These are phyloP conservation scores for Oreotrochilus melanogaster DNA, from an alignment of 2,113 vertebrate species.

Conservation along the genomic window DNA sequence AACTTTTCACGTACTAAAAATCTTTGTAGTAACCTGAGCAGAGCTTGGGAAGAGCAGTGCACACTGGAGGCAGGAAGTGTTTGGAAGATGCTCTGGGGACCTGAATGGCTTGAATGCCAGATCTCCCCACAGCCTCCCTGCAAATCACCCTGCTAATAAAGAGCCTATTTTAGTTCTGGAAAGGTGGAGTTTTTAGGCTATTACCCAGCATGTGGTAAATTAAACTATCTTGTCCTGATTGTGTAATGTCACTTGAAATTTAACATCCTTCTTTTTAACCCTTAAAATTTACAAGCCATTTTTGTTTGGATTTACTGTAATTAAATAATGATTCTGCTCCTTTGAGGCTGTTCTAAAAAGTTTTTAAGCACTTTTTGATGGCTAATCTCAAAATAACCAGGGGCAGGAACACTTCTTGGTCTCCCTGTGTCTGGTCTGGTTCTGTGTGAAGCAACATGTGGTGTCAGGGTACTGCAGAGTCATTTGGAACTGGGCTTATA, in stretches of 20 bases:
- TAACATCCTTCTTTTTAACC: conserved; percentile 56
- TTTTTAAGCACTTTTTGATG: neutral
- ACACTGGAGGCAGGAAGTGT: neutral
- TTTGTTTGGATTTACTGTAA: conserved; percentile 64
- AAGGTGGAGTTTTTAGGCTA: conserved; percentile 40
- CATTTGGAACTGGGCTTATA: neutral
- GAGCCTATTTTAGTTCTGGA: conserved; percentile 57
- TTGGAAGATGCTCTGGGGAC: conserved; percentile 36
- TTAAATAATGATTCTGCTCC: conserved; percentile 42
- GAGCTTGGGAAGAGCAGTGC: neutral
- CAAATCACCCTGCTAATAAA: conserved; percentile 66
- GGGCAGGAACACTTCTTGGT: neutral
- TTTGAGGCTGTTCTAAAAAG: conserved; percentile 11
- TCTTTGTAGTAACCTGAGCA: neutral
- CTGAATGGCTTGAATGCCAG: neutral
- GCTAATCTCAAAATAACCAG: neutral
- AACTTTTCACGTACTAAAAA: neutral
- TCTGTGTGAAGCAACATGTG: neutral
- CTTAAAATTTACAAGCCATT: conserved; percentile 59
- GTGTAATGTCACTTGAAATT: conserved; percentile 61
- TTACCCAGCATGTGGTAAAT: conserved; percentile 72
- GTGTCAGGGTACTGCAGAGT: neutral
- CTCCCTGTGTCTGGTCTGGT: neutral
- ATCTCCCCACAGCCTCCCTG: conserved; percentile 40
- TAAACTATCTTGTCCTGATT: conserved; percentile 70